phyloP scores from a whole-genome alignment of 2,797 vertebrate species.

The Tauraco hartlaubi region DNA sequence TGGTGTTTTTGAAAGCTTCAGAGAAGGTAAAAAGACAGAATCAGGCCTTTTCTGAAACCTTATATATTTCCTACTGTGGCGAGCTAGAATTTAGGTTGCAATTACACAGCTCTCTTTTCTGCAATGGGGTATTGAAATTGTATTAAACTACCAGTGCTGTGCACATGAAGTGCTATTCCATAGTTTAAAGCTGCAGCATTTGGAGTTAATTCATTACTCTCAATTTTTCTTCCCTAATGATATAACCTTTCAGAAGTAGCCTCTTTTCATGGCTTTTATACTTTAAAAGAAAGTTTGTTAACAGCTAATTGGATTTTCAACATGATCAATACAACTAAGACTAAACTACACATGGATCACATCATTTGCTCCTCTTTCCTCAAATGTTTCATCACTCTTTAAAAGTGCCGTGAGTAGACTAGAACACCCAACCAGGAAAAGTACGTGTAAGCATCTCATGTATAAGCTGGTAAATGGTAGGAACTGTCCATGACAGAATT shows the following conservation, averaged over 20 bases:
- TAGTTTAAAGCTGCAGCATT: background rate
- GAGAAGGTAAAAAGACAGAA: background rate
- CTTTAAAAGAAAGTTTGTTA: background rate
- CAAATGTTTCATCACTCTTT: background rate
- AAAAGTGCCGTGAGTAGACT: background rate
- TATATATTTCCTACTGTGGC: background rate
- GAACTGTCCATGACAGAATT: background rate
- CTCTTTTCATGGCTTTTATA: constrained; percentile 8
- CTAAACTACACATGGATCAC: background rate
- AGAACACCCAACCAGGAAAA: background rate
- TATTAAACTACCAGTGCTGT: background rate
- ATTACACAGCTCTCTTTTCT: background rate
- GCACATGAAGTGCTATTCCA: background rate
- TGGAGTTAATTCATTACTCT: constrained; percentile 15
- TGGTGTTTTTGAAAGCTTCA: background rate
- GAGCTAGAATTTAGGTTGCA: background rate
- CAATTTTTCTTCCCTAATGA: background rate
- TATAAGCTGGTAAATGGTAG: background rate
- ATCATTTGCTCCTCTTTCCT: background rate
- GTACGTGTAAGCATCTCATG: background rate
- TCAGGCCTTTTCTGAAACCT: background rate
- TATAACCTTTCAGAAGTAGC: background rate
- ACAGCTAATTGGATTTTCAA: background rate
- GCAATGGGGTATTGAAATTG: background rate
- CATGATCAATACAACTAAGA: background rate